Evolutionary conservation across 2,888 invertebrate genomes (phyloP), one percentile per base, ranked within the genome.

Genomic region (Serripes groenlandicus): DNA sequence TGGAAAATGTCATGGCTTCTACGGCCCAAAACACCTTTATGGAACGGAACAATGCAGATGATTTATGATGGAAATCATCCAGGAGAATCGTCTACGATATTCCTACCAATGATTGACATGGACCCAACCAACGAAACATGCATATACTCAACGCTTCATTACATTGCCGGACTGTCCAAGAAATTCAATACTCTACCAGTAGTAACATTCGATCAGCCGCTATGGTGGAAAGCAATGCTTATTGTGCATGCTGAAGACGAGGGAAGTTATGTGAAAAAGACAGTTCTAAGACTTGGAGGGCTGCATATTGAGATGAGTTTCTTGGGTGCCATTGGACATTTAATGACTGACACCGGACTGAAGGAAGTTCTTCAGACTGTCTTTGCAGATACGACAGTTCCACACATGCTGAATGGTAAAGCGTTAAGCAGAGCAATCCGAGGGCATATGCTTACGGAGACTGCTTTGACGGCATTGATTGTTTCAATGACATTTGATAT

Each of bases 141-240:
- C 69, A 78, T 88, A 3, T 82, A 77, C 49, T 84, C 81, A 32
- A 85, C 86, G 9, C 58, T 86, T 18, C 23, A 28, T 7, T 86
- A 71, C 26, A 72, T 86, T 18, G 52, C 74, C 30, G n/a, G 34
- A 18, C 74, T 84, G 26, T 52, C 77, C 30, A 64, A 34, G 35
- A 58, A 52, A 11, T 77, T 75, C 23, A 32, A 58, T 15, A 34
- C 62, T 15, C 78, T 69, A 21, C 83, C 83, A 11, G 68, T 86
- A 15, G 49, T 85, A 5, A 90, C 89, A 28, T 89, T 90, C 76
- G 88, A 89, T 62, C 88, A 90, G 52, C 90, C 87, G 4, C 54
- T 88, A 26, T 90, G 70, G 52, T 82, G 52, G 78, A 90, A 90
- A 56, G 83, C 86, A 18, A 56, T 11, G 4, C 18, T 23, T n/a